Evolutionary conservation across 2,888 invertebrate species (phyloP), one percentile per base, ranked within the genome.

Genomic region (Diarsia brunnea): DNA sequence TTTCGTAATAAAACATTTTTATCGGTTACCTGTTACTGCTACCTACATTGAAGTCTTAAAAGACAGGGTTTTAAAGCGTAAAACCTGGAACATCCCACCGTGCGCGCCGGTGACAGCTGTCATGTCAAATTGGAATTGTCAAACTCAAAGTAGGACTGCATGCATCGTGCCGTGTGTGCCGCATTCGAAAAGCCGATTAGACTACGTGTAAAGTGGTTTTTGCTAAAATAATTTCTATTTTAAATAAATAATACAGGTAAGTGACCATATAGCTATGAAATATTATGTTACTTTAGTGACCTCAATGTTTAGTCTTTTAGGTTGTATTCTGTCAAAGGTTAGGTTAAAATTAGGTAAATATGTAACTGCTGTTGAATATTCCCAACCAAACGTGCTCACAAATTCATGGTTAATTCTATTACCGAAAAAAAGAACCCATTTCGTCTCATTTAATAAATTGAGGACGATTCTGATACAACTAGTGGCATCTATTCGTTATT

Each of bases 401-500:
- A 51, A 65, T 43, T 78, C 0, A 45, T 14, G n/a, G 19, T 31
- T 67, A 51, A 19, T 43, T 73, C 10, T 49, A 21, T n/a, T 70
- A 24, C 1, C 4, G 27, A 31, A n/a, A 11, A 72, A 69, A 47
- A 19, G 31, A 7, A 24, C 2, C 11, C 51, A 3, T 4, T n/a
- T 31, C 24, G 8, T n/a, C n/a, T 4, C 19, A 19, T n/a, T 16
- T 0, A 16, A 60, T 38, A 21, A 24, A 47, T 69, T 47, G 10
- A 38, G 38, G 7, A 61, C 14, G 31, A 24, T 60, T 49, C 31
- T 65, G 63, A 51, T 49, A 69, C 83, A 60, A 24, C 81, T 84
- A 84, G 78, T 75, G 87, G 58, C 87, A 84, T 84, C 87, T 87
- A 65, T 80, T 84, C 73, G 69, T 51, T 8, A 14, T 75, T 78